phyloP scores from a whole-genome alignment of 2,797 vertebrate species.

The Limosa lapponica region DNA sequence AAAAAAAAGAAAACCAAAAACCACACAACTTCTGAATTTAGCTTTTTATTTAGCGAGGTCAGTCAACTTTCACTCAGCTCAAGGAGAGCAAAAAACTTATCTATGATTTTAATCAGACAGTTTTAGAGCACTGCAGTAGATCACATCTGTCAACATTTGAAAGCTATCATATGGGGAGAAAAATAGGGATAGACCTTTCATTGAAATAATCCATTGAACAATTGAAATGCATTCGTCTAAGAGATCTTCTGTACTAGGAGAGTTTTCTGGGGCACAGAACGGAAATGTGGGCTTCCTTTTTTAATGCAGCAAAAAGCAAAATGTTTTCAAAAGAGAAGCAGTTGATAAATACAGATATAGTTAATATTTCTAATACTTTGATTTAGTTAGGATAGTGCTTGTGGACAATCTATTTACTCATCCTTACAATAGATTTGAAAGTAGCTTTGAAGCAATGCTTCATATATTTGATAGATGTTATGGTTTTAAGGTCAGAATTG shows the following conservation, averaged over 20 bases:
- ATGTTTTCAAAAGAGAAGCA: neutral
- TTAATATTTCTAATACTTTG: neutral
- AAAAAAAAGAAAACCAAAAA: too few relatives aligned
- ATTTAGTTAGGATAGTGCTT: neutral
- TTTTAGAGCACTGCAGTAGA: neutral
- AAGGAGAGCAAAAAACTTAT: neutral
- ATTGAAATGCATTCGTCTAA: conserved; percentile 3
- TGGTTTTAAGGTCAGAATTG: neutral
- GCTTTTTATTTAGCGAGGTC: neutral
- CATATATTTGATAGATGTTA: neutral
- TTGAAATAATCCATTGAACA: neutral
- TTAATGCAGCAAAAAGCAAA: neutral
- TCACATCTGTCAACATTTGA: conserved; percentile 15
- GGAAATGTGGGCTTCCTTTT: neutral
- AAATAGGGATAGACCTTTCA: neutral
- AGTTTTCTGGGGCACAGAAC: neutral
- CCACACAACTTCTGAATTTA: neutral
- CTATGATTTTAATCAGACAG: conserved; percentile 1
- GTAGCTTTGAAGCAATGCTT: neutral
- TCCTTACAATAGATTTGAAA: neutral
- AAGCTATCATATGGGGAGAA: neutral
- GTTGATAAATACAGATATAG: neutral
- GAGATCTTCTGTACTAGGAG: neutral
- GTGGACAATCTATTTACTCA: neutral
- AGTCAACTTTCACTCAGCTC: neutral